phyloP scores from a whole-genome alignment of 1,140 invertebrate species.

The Babylonia areolata region DNA sequence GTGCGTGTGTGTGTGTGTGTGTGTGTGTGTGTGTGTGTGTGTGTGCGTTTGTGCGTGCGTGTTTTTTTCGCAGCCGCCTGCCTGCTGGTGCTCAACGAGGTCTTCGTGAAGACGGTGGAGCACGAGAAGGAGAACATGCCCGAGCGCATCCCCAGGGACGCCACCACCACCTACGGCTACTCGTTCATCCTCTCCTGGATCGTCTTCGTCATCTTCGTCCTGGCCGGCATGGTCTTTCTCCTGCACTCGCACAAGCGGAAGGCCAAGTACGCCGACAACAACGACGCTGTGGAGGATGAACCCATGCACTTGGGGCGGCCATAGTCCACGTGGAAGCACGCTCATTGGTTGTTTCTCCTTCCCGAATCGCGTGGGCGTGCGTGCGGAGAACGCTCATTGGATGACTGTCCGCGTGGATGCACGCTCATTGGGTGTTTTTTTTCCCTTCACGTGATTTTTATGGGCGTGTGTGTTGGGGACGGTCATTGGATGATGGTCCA shows the following conservation, averaged over 20 bases:
- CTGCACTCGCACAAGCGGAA: constrained; percentile 85
- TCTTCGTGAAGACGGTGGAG: constrained; percentile 84
- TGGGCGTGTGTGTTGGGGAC: no score
- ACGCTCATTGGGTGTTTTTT: no score
- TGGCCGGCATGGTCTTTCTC: constrained; percentile 85
- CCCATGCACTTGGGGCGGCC: constrained; percentile 78
- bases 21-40: neutral
- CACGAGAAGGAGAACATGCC: constrained; percentile 83
- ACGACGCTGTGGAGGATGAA: constrained; percentile 88
- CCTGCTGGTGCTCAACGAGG: constrained; percentile 88
- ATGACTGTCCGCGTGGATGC: no score
- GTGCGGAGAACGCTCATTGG: neutral
- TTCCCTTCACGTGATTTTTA: no score
- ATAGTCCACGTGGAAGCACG: constrained; percentile 35
- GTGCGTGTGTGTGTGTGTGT: no score
- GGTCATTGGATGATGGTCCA: no score
- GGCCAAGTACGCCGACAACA: constrained; percentile 81
- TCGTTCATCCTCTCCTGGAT: constrained; percentile 89
- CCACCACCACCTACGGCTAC: constrained; percentile 81
- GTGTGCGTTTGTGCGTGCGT: neutral
- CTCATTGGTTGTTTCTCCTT: neutral
- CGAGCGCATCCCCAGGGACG: constrained; percentile 82
- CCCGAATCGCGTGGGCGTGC: neutral
- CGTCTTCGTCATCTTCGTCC: constrained; percentile 84
- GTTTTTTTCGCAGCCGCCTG: constrained; percentile 79